A percentile compares a stretch with the other conserved stretches of the same genome.
These are phyloP conservation scores for Rhopalosiphum maidis DNA, from an alignment of 1,140 invertebrate species.

Conservation along the genomic window DNA sequence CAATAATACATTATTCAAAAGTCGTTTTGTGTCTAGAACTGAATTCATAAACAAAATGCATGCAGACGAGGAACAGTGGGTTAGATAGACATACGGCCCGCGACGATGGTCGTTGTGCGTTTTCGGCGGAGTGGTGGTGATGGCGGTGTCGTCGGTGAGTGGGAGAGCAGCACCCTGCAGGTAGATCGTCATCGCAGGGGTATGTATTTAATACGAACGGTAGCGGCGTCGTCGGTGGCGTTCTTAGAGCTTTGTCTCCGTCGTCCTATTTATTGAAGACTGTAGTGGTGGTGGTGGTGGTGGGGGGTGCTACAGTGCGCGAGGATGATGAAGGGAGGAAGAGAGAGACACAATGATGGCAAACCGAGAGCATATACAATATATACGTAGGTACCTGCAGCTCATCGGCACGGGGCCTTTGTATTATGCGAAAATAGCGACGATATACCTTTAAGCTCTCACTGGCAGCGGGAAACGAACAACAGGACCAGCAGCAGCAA, in stretches of 20 bases:
- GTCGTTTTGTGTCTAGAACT: neutral
- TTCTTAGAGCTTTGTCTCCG: neutral
- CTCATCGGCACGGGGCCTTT: neutral
- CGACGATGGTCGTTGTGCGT: neutral
- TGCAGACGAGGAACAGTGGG: too few relatives aligned
- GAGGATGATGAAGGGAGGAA: too few relatives aligned
- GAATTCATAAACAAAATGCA: neutral
- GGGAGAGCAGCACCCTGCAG: neutral
- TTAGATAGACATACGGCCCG: neutral
- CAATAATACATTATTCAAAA: neutral
- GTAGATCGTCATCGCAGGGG: neutral
- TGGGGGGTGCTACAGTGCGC: too few relatives aligned
- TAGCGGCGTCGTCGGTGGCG: too few relatives aligned
- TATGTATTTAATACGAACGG: neutral
- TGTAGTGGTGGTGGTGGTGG: too few relatives aligned
- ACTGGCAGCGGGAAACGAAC: neutral
- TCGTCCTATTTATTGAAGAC: neutral
- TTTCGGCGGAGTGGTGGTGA: neutral
- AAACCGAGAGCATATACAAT: neutral
- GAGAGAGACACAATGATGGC: neutral
- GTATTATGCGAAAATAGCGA: constrained; percentile 6
- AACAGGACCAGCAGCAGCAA: neutral
- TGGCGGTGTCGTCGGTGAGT: neutral
- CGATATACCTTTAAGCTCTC: neutral
- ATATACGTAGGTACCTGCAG: neutral